Evolutionary conservation across 2,113 vertebrate species (phyloP), one percentile per base, ranked within the genome.

Genomic region (Cynopterus brachyotis): DNA sequence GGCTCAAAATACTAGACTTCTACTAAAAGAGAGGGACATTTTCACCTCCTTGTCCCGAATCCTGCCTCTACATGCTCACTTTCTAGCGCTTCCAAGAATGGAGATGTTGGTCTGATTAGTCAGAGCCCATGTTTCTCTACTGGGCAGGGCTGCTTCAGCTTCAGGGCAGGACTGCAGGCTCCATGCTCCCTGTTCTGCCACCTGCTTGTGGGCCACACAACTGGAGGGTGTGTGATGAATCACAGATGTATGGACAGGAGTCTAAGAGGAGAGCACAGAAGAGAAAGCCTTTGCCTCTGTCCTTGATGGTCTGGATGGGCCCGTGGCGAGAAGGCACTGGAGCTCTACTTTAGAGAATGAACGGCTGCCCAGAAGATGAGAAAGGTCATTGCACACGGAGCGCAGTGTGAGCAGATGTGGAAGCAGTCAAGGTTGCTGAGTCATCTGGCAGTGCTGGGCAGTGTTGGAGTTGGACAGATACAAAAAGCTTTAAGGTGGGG

Each of bases 391-490:
- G 2, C n/a, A 32, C 11, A 42, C 1, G 32, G 13, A 78, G 2
- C 9, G 3, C 6, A 13, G 35, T 0, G 3, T 42, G 47, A 81
- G 20, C 7, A 3, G 20, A 35, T 1, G 6, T 5, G 30, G 42
- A 55, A 16, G 11, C 30, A 4, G 57, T 5, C 6, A 16, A 26
- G 45, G 3, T 24, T 6, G 0, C 32, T 7, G 32, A n/a, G 75
- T 59, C 19, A 0, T 24, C 15, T 64, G 40, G 20, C 47, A 13
- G 30, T 4, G 4, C 45, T 47, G 50, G 50, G 40, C 30, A 47
- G 47, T 2, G 0, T 0, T 17, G 53, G 17, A 5, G 19, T 30
- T 62, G 4, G 37, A 53, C 15, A 50, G n/a, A 24, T 1, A 1
- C 0, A 1, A 37, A 62, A 24, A 57, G 12, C 24, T 12, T 45